phyloP scores from a whole-genome alignment of 2,888 invertebrate genomes.

The Melinopterus prodromus region DNA sequence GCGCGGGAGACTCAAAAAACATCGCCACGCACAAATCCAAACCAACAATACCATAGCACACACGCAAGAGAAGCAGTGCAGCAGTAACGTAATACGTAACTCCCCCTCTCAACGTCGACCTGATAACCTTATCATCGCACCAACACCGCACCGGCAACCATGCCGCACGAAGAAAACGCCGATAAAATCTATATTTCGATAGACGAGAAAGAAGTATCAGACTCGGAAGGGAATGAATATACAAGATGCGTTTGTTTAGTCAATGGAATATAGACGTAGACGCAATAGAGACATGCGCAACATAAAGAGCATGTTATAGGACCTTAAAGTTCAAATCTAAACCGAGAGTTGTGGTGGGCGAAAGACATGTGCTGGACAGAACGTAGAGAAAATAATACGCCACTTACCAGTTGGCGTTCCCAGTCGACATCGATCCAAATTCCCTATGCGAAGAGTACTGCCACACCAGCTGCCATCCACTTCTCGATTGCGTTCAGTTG shows the following conservation, averaged over 20 bases:
- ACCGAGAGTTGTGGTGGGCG: not conserved
- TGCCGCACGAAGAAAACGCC: not conserved
- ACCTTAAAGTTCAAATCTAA: not conserved
- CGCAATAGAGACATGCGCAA: not conserved
- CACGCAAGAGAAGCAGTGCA: not conserved
- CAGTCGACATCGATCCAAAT: conserved; percentile 25
- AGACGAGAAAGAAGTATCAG: not conserved
- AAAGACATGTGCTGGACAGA: conserved; percentile 12
- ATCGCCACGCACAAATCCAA: too few species aligned
- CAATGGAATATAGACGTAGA: conserved; percentile 4
- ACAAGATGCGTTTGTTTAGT: not conserved
- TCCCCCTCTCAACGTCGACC: conserved; percentile 6
- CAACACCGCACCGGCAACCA: not conserved
- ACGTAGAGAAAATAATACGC: conserved; percentile 32
- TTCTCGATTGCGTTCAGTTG: conserved; percentile 46
- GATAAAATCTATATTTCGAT: not conserved
- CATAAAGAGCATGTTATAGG: not conserved
- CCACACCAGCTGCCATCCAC: conserved; percentile 48
- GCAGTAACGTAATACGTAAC: conserved; percentile 12
- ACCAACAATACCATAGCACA: not conserved
- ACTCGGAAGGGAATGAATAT: not conserved
- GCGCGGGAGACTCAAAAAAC: not conserved
- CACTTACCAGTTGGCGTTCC: conserved; percentile 35
- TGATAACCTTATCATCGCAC: conserved; percentile 22
- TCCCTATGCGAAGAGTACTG: conserved; percentile 38